Conservation (phyloP, 2,888 invertebrate species). For the Morpho deidamia region DNA sequence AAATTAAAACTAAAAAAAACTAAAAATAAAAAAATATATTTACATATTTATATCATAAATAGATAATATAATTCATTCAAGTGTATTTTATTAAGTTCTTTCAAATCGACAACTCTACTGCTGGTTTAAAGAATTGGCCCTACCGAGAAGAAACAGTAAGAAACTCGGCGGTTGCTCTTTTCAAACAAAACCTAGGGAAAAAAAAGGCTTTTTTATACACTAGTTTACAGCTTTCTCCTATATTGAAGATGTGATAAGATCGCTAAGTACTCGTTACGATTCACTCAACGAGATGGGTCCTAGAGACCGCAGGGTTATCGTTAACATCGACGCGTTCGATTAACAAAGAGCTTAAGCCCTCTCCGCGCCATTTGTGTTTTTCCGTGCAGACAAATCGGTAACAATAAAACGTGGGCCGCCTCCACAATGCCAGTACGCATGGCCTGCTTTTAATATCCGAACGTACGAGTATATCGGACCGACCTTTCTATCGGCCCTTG, state of each 20-base stretch:
- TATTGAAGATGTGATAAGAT: constrained; percentile 3
- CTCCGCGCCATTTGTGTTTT: constrained; percentile 68
- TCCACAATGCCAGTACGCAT: constrained; percentile 68
- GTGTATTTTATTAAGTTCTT: not conserved
- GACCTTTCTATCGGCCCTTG: constrained; percentile 46
- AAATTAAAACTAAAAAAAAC: too few relatives aligned
- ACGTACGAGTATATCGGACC: constrained; percentile 62
- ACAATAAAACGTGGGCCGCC: constrained; percentile 66
- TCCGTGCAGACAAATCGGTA: constrained; percentile 71
- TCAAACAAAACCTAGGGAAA: too few relatives aligned
- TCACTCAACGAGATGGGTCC: constrained; percentile 27
- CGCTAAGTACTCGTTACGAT: constrained; percentile 23
- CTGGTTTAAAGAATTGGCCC: too few relatives aligned
- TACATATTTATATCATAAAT: too few relatives aligned
- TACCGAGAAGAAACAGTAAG: too few relatives aligned
- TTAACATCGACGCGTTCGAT: constrained; percentile 55
- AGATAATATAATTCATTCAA: too few relatives aligned
- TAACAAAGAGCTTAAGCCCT: constrained; percentile 65
- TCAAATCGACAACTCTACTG: not conserved
- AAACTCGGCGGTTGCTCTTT: too few relatives aligned
- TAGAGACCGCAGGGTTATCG: constrained; percentile 37
- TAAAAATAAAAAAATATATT: too few relatives aligned
- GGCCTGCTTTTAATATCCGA: constrained; percentile 74
- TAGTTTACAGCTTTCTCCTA: not conserved
- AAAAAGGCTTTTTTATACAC: too few relatives aligned